Evolutionary conservation across 2,888 invertebrate genomes (phyloP), one percentile per base, ranked within the genome.

Genomic region (Dasysyrphus tricinctus): DNA sequence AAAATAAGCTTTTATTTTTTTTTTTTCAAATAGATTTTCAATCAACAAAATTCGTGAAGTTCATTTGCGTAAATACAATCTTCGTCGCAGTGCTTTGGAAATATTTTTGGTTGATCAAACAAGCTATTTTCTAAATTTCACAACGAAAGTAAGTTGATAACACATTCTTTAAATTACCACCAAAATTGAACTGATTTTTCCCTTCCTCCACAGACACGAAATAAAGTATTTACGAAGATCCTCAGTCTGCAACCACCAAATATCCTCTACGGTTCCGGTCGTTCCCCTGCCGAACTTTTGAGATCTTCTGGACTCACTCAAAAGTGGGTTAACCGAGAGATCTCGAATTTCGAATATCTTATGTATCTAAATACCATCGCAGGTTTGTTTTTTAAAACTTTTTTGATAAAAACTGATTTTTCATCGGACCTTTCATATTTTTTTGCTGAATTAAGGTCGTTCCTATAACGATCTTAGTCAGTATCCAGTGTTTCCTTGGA

Each of bases 401-500:
- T n/a, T 0, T 32, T 37, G 0, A 7, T 0, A 39, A 61, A 77
- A 80, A 77, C 11, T 78, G n/a, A n/a, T 56, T 32, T 34, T 8
- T 2, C 0, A 5, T n/a, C 56, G 19, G 32, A 11, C 12, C 37
- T 63, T 32, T 59, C 12, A 24, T 61, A 19, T 51, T 39, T 24
- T 24, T 24, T 24, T 24, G 1, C 24, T 54, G 16, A 2, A 16
- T 49, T 9, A 5, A 91, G 96, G 96, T 11, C 93, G 96, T 67
- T 95, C 95, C 0, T 96, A 96, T 92, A 96, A 96, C 91, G 96
- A 96, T 91, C 93, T 96, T 54, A 96, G 96, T 92, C 96, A 96
- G 92, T 96, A 96, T 92, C 96, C 96, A 5, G 95, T 96, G 42
- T 96, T 96, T 90, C 96, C 96, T 6, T 96, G 96, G 96, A 94